These are phyloP conservation scores for Urocitellus parryii DNA, from an alignment of 2,113 vertebrate species.

Conservation along the genomic window DNA sequence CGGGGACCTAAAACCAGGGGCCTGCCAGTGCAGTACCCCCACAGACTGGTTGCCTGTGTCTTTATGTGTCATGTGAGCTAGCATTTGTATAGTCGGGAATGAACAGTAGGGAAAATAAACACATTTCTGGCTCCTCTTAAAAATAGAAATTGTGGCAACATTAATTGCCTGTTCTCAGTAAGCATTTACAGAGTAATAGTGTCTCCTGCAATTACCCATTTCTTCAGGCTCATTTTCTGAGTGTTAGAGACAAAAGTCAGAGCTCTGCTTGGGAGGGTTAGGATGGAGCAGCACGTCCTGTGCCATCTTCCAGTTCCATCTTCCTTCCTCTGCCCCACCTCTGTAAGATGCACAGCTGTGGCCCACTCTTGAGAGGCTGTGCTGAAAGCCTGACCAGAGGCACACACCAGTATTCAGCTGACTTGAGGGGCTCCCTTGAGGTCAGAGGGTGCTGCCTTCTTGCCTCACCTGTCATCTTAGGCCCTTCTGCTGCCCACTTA, in stretches of 20 bases:
- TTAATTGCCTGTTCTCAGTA: not conserved
- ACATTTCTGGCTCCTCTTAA: not conserved
- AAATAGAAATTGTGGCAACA: not conserved
- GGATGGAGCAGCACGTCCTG: accelerated
- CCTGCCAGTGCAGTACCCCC: not conserved
- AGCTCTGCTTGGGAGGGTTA: not conserved
- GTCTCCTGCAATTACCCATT: accelerated
- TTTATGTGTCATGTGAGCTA: not conserved
- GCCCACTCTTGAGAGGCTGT: not conserved
- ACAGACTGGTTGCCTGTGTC: not conserved
- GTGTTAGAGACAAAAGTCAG: not conserved
- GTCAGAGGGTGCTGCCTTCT: not conserved
- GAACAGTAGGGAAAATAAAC: no score
- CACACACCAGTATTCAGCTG: not conserved
- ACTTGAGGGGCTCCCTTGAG: not conserved
- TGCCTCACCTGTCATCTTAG: not conserved
- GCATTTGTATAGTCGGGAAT: not conserved
- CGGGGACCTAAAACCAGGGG: not conserved
- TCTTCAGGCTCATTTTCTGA: not conserved
- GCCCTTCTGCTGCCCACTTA: not conserved
- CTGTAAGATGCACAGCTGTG: accelerated
- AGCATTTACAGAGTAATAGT: not conserved
- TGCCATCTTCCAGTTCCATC: not conserved
- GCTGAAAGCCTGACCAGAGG: not conserved
- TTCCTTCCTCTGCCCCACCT: not conserved